Percentiles rank a stretch among this genome's conserved stretches.
These are phyloP conservation scores for Mactra quadrangularis DNA, from an alignment of 1,140 invertebrate species.

Conservation along the genomic window DNA sequence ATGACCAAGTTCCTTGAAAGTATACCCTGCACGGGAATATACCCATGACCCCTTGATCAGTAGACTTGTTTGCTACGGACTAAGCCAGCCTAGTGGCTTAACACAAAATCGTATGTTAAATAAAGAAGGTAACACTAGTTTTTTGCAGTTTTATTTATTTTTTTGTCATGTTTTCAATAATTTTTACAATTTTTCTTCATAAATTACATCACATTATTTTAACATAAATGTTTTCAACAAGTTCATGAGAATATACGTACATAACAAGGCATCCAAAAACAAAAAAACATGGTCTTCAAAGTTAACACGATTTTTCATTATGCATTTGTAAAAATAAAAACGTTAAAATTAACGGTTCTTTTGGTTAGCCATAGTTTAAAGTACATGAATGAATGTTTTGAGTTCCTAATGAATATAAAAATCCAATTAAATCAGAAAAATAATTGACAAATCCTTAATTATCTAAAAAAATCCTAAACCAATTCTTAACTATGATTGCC, in stretches of 20 bases:
- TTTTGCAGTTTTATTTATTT: slow-evolving; percentile 40
- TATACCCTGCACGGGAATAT: no score
- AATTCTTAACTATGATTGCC: no score
- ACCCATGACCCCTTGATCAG: no score
- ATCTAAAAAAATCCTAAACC: no score
- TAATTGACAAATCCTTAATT: not conserved
- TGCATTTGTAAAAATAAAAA: not conserved
- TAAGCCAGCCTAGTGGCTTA: no score
- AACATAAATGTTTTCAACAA: slow-evolving; percentile 23
- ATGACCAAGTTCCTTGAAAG: no score
- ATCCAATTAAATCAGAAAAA: not conserved
- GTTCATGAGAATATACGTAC: slow-evolving; percentile 4
- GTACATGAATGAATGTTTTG: not conserved
- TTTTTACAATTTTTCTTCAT: slow-evolving; percentile 46
- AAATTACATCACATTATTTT: slow-evolving; percentile 46
- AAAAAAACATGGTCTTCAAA: not conserved
- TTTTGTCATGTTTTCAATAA: slow-evolving; percentile 43
- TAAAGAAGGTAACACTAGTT: no score
- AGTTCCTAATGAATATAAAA: not conserved
- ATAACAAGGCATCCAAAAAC: slow-evolving; percentile 11
- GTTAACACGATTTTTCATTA: no score
- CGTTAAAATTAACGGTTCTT: not conserved
- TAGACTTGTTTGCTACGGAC: no score
- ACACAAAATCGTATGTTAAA: no score
- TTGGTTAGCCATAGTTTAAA: not conserved